These are phyloP conservation scores for Fregata magnificens DNA, from an alignment of 2,113 vertebrate genomes.

Conservation along the genomic window DNA sequence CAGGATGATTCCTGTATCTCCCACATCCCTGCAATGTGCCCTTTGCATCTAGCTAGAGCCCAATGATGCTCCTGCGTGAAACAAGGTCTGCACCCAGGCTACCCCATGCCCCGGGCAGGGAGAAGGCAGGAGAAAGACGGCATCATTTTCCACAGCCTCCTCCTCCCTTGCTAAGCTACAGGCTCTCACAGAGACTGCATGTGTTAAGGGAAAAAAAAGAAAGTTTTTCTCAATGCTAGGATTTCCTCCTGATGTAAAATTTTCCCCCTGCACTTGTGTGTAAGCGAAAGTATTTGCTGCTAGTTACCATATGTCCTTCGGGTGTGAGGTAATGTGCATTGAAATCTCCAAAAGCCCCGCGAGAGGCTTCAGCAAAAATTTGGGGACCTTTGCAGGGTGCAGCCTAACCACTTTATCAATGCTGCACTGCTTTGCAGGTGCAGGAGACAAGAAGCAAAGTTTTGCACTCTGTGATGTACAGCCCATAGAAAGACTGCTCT, in stretches of 20 bases:
- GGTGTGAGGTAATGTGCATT: neutral
- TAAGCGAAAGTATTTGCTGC: neutral
- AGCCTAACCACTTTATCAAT: accelerated
- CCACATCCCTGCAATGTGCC: neutral
- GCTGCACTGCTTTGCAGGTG: neutral
- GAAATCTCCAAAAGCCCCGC: neutral
- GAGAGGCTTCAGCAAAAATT: neutral
- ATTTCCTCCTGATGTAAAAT: neutral
- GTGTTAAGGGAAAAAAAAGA: neutral
- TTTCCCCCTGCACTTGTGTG: accelerated
- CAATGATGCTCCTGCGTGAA: accelerated
- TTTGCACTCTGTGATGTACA: neutral
- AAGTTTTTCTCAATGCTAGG: neutral
- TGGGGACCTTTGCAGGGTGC: neutral
- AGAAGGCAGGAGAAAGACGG: neutral
- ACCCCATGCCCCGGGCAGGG: accelerated
- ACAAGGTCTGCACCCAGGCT: neutral
- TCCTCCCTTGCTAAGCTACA: neutral
- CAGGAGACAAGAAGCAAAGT: neutral
- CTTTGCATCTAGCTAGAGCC: no score
- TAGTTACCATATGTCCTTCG: neutral
- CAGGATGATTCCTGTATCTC: accelerated
- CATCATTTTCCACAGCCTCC: neutral
- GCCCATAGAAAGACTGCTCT: neutral
- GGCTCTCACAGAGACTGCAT: neutral